Base-by-base conservation (phyloP, 2,797 vertebrate genomes). In the Cossypha niveicapilla region DNA sequence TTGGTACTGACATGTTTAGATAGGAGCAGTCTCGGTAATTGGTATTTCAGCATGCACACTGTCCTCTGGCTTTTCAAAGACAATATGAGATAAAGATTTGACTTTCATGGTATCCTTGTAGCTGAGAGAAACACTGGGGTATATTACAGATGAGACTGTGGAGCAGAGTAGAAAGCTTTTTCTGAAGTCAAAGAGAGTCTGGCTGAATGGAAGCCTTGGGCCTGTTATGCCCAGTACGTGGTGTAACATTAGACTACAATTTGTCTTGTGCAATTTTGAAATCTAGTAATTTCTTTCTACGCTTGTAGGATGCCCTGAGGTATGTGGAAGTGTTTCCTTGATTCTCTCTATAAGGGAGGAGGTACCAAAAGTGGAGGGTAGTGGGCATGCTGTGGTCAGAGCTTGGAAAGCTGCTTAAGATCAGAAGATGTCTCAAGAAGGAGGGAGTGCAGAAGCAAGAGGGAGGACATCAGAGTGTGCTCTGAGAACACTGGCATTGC, bases 51-150 rank as follows among this genome's bases (percentile, higher is more conserved):
- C 19, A 3, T 37, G 22, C 18, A 30, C 4, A 1, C 19, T 62
- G 25, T 90, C 41, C 32, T 81, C 50, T 34, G 60, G 18, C 37
- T 81, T 90, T 86, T 84, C 51, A 56, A 51, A 86, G 79, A 17
- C 25, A 27, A 8, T 7, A 4, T n/a, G 57, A 84, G 76, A 18
- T 44, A 66, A 80, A 78, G 47, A 63, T 67, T 68, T 75, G 21
- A 47, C 62, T 78, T 90, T 18, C 24, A 9, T 32, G 27, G 27
- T 34, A 17, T 80, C 44, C 23, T 19, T 73, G 32, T 47, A 44
- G 42, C 48, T 62, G 44, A 86, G 66, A 41, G 62, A 80, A 83
- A 18, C 9, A 24, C 23, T 13, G 14, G 18, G 22, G 1, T 75
- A 4, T 68, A 11, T 68, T 84, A 48, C 25, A 70, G 41, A 37